A percentile compares a stretch with the other conserved stretches of the same genome.
Evolutionary conservation across 1,140 invertebrate species (phyloP).

Genomic region (Cyclargus thomasi): DNA sequence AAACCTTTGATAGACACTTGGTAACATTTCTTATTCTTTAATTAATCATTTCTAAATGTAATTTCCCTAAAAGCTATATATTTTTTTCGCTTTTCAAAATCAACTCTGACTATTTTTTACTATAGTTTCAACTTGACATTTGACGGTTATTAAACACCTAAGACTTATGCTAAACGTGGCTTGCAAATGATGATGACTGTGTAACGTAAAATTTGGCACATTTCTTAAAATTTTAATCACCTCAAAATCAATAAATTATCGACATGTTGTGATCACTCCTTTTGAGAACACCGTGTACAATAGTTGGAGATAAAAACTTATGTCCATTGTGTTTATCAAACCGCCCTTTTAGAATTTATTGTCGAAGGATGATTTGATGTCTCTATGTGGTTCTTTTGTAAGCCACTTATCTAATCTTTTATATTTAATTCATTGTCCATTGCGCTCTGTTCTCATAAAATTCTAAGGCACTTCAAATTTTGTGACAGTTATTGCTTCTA

Average conservation of each 20-base stretch:
- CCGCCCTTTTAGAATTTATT: slow-evolving; percentile 68
- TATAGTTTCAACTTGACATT: too few species aligned
- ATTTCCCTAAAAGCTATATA: too few species aligned
- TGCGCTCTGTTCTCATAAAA: slow-evolving; percentile 32
- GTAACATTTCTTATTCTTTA: too few species aligned
- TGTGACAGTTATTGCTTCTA: slow-evolving; percentile 34
- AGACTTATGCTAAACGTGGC: too few species aligned
- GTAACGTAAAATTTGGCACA: too few species aligned
- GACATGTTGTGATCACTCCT: slow-evolving; percentile 67
- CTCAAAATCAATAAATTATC: slow-evolving; percentile 16
- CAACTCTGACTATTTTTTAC: too few species aligned
- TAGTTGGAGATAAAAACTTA: slow-evolving; percentile 56
- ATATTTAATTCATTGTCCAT: slow-evolving; percentile 44
- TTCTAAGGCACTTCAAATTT: slow-evolving; percentile 30
- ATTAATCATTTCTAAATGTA: too few species aligned
- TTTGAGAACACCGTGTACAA: slow-evolving; percentile 50
- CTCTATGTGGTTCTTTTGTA: slow-evolving; percentile 69
- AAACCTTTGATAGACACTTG: background rate
- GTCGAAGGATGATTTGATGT: slow-evolving; percentile 69
- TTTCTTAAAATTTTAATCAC: background rate
- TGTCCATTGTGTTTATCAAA: slow-evolving; percentile 57
- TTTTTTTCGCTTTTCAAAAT: too few species aligned
- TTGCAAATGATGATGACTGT: too few species aligned
- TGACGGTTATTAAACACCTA: too few species aligned
- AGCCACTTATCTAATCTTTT: slow-evolving; percentile 67